Conservation (phyloP, 2,797 vertebrate species). For the Cuculus canorus region DNA sequence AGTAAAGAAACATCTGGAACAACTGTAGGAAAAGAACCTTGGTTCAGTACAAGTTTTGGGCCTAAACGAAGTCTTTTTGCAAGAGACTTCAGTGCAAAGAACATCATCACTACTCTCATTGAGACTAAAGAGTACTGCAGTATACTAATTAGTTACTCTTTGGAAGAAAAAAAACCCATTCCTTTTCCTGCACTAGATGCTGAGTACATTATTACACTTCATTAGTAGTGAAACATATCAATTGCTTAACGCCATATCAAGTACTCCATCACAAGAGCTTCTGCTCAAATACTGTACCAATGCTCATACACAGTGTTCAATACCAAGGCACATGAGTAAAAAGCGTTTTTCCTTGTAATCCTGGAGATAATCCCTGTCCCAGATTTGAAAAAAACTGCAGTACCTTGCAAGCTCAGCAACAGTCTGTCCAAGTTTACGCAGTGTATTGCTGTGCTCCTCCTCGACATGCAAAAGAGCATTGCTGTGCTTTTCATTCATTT, state of each 20-base stretch:
- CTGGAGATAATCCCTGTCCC: background rate
- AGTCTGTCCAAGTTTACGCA: conserved; percentile 75
- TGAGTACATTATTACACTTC: background rate
- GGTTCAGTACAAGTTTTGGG: background rate
- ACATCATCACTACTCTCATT: rapidly evolving
- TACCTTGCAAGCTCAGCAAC: conserved; percentile 86
- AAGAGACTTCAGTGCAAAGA: background rate
- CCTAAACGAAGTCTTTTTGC: background rate
- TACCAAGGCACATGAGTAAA: background rate
- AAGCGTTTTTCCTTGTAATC: background rate
- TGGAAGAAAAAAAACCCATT: background rate
- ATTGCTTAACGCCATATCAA: background rate
- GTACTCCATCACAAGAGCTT: background rate
- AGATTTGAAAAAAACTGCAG: background rate
- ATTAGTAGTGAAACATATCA: background rate
- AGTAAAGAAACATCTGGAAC: background rate
- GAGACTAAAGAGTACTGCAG: background rate
- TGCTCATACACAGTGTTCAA: rapidly evolving
- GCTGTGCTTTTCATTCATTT: conserved; percentile 69
- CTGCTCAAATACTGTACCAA: background rate
- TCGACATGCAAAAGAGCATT: conserved; percentile 72
- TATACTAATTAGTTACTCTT: background rate
- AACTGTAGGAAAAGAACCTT: background rate
- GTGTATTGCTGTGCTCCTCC: conserved; percentile 71
- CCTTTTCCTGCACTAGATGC: background rate